Conservation (phyloP, 2,888 invertebrate species). For the Clanis bilineata region DNA sequence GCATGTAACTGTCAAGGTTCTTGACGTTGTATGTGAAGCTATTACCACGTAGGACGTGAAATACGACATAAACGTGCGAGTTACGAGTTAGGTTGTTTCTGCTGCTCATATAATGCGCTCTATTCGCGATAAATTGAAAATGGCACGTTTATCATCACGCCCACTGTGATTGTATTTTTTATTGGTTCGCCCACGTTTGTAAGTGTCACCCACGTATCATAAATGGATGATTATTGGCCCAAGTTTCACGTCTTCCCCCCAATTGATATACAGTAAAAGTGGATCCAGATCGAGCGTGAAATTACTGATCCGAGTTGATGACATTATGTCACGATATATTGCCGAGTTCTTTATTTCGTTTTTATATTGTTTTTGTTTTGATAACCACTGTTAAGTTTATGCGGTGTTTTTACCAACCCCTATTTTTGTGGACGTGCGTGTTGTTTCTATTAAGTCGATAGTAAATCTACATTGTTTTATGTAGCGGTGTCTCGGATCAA, state of each 20-base stretch:
- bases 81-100: constrained; percentile 59
- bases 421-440: not conserved
- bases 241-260: constrained; percentile 10
- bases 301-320: not conserved
- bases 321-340: not conserved
- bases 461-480: not conserved
- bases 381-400: not conserved
- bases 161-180: constrained; percentile 61
- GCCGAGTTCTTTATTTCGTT: not conserved
- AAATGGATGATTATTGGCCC: constrained; percentile 12
- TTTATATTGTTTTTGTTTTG: not conserved
- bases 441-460: too few relatives aligned
- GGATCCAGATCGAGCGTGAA: not conserved
- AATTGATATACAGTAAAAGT: constrained; percentile 9
- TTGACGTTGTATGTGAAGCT: constrained; percentile 54
- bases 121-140: constrained; percentile 68
- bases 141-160: constrained; percentile 63
- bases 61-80: constrained; percentile 66
- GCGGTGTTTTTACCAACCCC: too few relatives aligned
- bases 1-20: constrained; percentile 44
- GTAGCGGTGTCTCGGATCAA: not conserved
- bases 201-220: constrained; percentile 10
- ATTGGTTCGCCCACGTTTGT: constrained; percentile 27
- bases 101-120: constrained; percentile 59
- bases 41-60: constrained; percentile 65